Evolutionary conservation across 2,888 invertebrate genomes (phyloP), one percentile per base, ranked within the genome.

Genomic region (Iselma pallidipennis): DNA sequence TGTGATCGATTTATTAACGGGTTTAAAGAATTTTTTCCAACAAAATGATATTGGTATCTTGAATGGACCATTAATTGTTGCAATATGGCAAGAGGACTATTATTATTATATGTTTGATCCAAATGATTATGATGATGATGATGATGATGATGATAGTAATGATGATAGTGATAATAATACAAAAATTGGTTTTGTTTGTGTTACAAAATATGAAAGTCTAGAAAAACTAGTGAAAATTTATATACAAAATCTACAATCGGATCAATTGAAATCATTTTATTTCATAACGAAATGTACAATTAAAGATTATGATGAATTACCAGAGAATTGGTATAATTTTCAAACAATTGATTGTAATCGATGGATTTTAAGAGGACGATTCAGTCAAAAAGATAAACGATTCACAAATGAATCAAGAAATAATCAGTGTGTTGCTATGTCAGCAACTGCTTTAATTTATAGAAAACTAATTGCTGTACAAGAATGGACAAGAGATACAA

Each of bases 21-120:
- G 81, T 14, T 61, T 83, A 21, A 71, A 71, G 14, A 76, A 77
- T 33, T 80, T 81, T 53, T 76, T 84, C 49, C 66, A 74, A 29
- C 75, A 76, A 6, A 70, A 78, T 55, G 81, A 82, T 49, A 71
- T 74, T 33, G 74, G 82, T 26, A 71, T 83, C 10, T 61, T 84
- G 1, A 66, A 74, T 10, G 83, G 83, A 0, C 83, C 83, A 0
- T 63, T 80, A 23, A 71, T 71, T 12, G 68, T 83, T 3, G 80
- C 82, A 0, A 71, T 83, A 9, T 83, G 83, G 83, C 70, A 75
- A 4, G 82, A 83, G 66, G 78, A 79, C 55, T 77, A 74, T 5
- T 50, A 71, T 2, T 83, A 72, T 63, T 84, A 79, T 66, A 81
- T 82, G 79, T 83, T 82, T 63, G 83, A 83, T 73, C 81, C 83